Conservation (phyloP, 2,113 vertebrate genomes). For the Thalassoma bifasciatum region DNA sequence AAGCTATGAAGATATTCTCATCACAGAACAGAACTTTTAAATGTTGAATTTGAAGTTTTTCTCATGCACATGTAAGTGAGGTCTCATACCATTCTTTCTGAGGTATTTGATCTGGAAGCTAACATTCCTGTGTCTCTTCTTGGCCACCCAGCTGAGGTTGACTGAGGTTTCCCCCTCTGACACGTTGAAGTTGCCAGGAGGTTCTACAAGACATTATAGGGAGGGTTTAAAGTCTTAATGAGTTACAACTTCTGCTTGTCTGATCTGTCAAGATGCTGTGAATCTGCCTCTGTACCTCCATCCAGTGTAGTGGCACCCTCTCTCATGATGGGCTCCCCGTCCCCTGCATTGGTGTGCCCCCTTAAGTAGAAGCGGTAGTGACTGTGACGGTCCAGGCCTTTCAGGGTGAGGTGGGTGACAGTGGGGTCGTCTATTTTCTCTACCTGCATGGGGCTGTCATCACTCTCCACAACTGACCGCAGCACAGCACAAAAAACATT, state of each 20-base stretch:
- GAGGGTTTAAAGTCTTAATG: not conserved
- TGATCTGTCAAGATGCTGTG: not conserved
- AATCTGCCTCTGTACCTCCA: constrained; percentile 71
- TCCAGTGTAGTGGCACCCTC: constrained; percentile 88
- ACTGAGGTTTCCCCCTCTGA: constrained; percentile 81
- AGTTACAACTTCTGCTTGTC: not conserved
- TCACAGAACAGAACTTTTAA: not conserved
- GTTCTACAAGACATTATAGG: constrained; percentile 61
- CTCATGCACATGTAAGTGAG: not conserved
- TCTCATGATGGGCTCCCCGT: constrained; percentile 79
- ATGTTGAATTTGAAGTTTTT: not conserved
- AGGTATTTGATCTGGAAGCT: constrained; percentile 84
- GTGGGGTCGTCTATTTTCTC: constrained; percentile 82
- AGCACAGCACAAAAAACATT: constrained; percentile 35
- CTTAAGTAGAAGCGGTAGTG: constrained; percentile 87
- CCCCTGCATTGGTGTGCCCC: constrained; percentile 82
- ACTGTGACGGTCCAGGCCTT: constrained; percentile 79
- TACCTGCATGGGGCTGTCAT: constrained; percentile 86
- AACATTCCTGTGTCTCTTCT: constrained; percentile 85
- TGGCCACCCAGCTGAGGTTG: constrained; percentile 86
- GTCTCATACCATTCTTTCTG: constrained; percentile 74
- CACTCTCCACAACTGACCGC: constrained; percentile 86
- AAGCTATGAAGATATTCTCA: not conserved
- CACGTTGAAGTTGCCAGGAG: constrained; percentile 80
- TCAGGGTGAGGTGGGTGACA: constrained; percentile 76